Evolutionary conservation across 2,113 vertebrate species (phyloP).

Genomic region (Erythrocercus mccallii): DNA sequence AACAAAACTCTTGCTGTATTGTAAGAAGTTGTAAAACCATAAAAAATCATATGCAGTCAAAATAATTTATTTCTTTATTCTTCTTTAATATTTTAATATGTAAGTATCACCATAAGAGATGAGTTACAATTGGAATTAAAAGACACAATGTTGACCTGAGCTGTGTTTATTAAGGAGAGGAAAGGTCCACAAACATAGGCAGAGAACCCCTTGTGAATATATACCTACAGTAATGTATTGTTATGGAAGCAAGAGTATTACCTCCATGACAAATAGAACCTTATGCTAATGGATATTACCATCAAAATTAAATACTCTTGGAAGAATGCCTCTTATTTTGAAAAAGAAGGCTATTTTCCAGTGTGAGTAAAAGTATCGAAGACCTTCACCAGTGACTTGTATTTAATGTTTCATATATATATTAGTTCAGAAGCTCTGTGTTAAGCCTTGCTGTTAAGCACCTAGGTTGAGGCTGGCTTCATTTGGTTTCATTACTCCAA

Average conservation of each 20-base stretch:
- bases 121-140: not conserved
- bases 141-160: not conserved
- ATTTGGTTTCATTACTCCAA: not conserved
- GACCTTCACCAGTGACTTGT: not conserved
- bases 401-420: not conserved
- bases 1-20: not conserved
- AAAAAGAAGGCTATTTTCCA: not conserved
- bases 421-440: not conserved
- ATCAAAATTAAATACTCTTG: not conserved
- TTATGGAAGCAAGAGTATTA: not conserved
- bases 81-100: not conserved
- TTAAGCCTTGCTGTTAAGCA: not conserved
- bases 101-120: not conserved
- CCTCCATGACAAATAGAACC: not conserved
- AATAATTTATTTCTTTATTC: not conserved
- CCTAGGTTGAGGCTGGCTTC: not conserved
- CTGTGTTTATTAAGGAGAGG: not conserved
- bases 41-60: not conserved
- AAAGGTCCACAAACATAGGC: not conserved
- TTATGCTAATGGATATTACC: not conserved
- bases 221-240: not conserved
- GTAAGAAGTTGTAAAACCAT: not conserved
- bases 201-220: not conserved
- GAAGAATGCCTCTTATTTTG: not conserved
- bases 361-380: not conserved